These are phyloP conservation scores for Caenorhabditis brenneri DNA, from an alignment of 1,140 invertebrate species.

Conservation along the genomic window DNA sequence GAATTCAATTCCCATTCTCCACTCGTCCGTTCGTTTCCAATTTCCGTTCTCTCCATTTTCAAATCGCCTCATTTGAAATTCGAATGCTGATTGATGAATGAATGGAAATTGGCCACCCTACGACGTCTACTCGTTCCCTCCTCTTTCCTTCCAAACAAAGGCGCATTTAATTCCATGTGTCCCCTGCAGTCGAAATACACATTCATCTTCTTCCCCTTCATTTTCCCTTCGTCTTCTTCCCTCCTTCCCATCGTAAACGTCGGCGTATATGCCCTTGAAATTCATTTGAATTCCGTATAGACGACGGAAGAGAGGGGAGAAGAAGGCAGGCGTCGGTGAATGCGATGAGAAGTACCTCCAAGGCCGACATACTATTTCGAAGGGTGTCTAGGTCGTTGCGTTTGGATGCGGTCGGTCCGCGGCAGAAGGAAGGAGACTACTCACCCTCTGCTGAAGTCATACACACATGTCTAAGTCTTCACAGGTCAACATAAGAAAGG, in stretches of 20 bases:
- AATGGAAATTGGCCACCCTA: constrained; percentile 34
- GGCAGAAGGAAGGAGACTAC: not conserved
- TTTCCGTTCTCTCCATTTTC: constrained; percentile 35
- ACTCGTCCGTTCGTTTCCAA: constrained; percentile 10
- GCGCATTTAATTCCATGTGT: constrained; percentile 35
- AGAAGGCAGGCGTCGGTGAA: not conserved
- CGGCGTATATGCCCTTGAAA: constrained; percentile 32
- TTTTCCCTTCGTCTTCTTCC: not conserved
- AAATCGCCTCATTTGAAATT: constrained; percentile 6
- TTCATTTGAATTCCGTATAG: constrained; percentile 40
- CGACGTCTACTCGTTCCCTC: not conserved
- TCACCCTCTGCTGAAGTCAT: not conserved
- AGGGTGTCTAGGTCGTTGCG: not conserved
- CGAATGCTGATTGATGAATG: constrained; percentile 30
- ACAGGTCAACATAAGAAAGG: not conserved
- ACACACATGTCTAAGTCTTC: not conserved
- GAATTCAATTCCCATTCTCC: not conserved
- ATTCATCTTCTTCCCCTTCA: constrained; percentile 14
- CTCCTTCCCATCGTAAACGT: constrained; percentile 30
- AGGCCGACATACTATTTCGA: not conserved
- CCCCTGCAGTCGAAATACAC: constrained; percentile 24
- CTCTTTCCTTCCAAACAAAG: constrained; percentile 28
- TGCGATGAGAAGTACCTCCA: not conserved
- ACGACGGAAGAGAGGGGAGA: constrained; percentile 3
- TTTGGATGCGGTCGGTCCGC: not conserved